Conservation (phyloP, 2,113 vertebrate species). For the Donacobius atricapilla region DNA sequence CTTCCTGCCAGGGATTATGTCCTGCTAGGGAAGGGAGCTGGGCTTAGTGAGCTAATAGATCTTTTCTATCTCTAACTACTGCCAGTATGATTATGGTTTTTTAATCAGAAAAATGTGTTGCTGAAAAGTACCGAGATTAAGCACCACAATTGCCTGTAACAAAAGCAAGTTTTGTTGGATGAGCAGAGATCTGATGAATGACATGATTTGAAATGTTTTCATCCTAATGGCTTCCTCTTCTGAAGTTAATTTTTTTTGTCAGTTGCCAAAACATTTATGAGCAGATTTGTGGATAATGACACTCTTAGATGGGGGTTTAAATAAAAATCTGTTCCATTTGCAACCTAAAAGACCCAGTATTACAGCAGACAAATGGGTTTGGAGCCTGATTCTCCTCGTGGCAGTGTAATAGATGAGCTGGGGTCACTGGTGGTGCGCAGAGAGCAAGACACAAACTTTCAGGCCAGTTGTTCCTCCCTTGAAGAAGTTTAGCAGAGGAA, state of each 20-base stretch:
- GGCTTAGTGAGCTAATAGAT: slow-evolving; percentile 51
- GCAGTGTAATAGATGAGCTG: background rate
- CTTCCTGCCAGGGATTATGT: slow-evolving; percentile 47
- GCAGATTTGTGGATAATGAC: slow-evolving; percentile 71
- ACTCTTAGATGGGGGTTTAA: slow-evolving; percentile 66
- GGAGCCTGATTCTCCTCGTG: background rate
- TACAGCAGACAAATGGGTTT: slow-evolving; percentile 39
- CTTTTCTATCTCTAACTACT: slow-evolving; percentile 53
- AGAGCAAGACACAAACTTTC: background rate
- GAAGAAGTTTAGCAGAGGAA: background rate
- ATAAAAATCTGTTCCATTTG: slow-evolving; percentile 67
- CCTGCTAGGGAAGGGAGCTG: slow-evolving; percentile 19
- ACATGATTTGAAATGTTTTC: slow-evolving; percentile 72
- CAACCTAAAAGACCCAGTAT: slow-evolving; percentile 43
- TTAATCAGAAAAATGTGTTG: slow-evolving; percentile 67
- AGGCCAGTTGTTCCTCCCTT: background rate
- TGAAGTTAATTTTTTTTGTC: slow-evolving; percentile 68
- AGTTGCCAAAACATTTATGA: slow-evolving; percentile 73
- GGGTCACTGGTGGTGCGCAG: background rate
- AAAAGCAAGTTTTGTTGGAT: slow-evolving; percentile 68
- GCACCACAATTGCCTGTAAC: slow-evolving; percentile 56
- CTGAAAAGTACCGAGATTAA: slow-evolving; percentile 61
- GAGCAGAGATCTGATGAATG: slow-evolving; percentile 69
- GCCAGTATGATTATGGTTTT: slow-evolving; percentile 51
- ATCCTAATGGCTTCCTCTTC: slow-evolving; percentile 67